Conservation (phyloP, 2,888 invertebrate species). For the Melipona bicolor region DNA sequence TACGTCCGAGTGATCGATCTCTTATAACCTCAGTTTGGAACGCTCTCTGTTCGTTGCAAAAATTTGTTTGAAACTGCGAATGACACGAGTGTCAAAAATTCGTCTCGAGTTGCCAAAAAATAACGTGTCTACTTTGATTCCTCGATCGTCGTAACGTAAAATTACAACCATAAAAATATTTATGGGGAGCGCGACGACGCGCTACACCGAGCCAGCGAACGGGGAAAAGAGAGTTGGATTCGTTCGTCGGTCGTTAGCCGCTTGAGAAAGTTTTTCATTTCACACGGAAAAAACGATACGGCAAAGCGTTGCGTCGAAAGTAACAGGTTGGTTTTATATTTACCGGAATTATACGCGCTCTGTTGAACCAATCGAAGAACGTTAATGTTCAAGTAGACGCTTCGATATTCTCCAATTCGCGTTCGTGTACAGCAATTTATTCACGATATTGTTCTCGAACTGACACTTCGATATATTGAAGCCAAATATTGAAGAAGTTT, state of each 20-base stretch:
- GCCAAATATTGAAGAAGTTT: no score
- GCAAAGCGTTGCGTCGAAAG: not conserved
- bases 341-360: not conserved
- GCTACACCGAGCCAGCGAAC: not conserved
- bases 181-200: not conserved
- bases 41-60: no score
- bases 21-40: no score
- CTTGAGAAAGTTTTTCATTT: not conserved
- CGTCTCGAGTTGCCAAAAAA: no score
- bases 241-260: not conserved
- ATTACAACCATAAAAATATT: not conserved
- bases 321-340: not conserved
- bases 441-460: no score
- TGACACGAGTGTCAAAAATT: no score
- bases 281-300: not conserved
- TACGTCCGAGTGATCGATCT: no score
- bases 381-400: no score
- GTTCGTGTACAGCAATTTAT: slow-evolving; percentile 19
- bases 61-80: no score
- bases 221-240: not conserved
- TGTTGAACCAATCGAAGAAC: not conserved
- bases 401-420: not conserved
- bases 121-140: no score
- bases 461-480: no score
- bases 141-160: no score